phyloP scores from a whole-genome alignment of 2,888 invertebrate genomes.

The Eupithecia abbreviata region DNA sequence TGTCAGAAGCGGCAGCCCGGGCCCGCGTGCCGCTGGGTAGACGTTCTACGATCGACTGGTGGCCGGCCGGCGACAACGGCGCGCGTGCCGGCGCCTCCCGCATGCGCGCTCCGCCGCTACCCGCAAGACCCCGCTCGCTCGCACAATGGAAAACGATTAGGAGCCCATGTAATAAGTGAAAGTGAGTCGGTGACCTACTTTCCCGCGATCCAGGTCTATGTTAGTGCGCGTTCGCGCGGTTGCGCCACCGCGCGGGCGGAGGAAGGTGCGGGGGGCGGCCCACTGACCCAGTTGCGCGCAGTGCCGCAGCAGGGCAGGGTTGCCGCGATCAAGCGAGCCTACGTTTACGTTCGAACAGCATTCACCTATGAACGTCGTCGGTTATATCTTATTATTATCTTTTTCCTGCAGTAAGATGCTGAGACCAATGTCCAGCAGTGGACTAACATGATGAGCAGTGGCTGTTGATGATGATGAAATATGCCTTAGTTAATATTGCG shows the following conservation, averaged over 20 bases:
- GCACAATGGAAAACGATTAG: slow-evolving; percentile 89
- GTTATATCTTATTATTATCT: slow-evolving; percentile 11
- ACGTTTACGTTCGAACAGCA: slow-evolving; percentile 77
- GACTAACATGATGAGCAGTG: no score
- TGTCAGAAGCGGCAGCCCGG: slow-evolving; percentile 61
- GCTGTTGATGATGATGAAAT: no score
- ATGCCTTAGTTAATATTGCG: not conserved
- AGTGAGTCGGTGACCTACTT: slow-evolving; percentile 96
- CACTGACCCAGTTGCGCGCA: slow-evolving; percentile 92
- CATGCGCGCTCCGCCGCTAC: slow-evolving; percentile 79
- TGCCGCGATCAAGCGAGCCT: slow-evolving; percentile 75
- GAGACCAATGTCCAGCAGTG: no score
- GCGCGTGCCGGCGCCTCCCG: slow-evolving; percentile 83
- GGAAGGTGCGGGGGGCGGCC: slow-evolving; percentile 86
- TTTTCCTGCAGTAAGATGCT: no score
- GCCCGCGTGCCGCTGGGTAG: slow-evolving; percentile 70
- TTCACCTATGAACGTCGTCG: slow-evolving; percentile 58
- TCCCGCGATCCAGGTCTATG: slow-evolving; percentile 96
- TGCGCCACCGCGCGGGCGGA: slow-evolving; percentile 83
- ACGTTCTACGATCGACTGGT: slow-evolving; percentile 81
- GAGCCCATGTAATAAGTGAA: slow-evolving; percentile 94
- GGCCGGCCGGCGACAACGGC: slow-evolving; percentile 79
- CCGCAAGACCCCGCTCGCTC: slow-evolving; percentile 83
- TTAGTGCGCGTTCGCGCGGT: slow-evolving; percentile 86
- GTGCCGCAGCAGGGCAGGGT: slow-evolving; percentile 85